phyloP scores from a whole-genome alignment of 2,797 vertebrate genomes.

The Dicrostonyx torquatus region DNA sequence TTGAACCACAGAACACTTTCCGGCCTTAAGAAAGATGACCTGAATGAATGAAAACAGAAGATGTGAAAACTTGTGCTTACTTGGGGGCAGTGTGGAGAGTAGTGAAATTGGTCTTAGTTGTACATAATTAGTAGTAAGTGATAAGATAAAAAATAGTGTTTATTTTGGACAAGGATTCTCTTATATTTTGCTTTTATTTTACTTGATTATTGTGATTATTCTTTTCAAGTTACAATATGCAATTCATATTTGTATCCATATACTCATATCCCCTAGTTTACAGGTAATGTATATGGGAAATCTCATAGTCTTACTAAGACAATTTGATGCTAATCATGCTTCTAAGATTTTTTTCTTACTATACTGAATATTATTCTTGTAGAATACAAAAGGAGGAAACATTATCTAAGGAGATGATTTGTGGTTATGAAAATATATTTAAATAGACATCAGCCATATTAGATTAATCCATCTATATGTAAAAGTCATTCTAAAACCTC shows the following conservation, averaged over 20 bases:
- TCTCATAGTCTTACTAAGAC: background rate
- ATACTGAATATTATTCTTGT: background rate
- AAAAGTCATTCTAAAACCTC: background rate
- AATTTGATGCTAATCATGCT: background rate
- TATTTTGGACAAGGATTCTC: background rate
- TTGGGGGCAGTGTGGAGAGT: background rate
- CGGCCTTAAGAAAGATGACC: background rate
- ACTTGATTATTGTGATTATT: background rate
- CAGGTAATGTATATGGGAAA: background rate
- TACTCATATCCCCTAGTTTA: background rate
- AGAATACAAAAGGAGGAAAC: fast-evolving
- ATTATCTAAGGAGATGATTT: background rate
- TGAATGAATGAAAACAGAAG: background rate
- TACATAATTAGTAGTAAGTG: background rate
- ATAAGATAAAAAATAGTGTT: background rate
- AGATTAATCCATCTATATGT: background rate
- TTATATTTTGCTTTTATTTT: background rate
- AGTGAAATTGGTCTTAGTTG: background rate
- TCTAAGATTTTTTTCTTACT: background rate
- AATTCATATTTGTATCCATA: background rate
- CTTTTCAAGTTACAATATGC: background rate
- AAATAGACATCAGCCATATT: background rate
- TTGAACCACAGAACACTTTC: background rate
- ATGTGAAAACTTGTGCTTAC: background rate
- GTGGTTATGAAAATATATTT: background rate